These are phyloP conservation scores for Melanotus villosus DNA, from an alignment of 2,888 invertebrate genomes.

Conservation along the genomic window DNA sequence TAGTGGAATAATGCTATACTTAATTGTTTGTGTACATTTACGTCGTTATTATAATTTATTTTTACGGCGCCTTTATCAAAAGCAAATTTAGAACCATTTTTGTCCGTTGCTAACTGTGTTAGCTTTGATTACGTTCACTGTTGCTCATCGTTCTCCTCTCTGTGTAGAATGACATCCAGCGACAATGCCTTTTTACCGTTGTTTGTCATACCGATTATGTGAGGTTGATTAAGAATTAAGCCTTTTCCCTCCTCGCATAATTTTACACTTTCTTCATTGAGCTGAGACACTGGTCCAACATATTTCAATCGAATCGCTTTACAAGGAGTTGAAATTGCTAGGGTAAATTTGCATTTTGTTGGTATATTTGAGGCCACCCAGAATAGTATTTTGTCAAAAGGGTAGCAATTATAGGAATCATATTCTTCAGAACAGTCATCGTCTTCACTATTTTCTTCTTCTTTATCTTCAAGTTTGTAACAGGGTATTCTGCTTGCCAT, in stretches of 20 bases:
- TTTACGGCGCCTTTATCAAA: too few relatives aligned
- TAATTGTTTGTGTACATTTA: too few relatives aligned
- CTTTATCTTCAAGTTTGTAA: conserved; percentile 26
- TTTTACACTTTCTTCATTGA: conserved; percentile 57
- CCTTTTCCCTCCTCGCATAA: conserved; percentile 60
- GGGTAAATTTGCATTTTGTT: conserved; percentile 60
- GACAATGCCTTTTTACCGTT: conserved; percentile 58
- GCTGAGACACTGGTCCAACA: conserved; percentile 60
- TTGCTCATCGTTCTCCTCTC: conserved; percentile 24
- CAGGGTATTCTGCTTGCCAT: conserved; percentile 57
- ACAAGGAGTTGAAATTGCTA: conserved; percentile 61
- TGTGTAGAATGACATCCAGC: conserved; percentile 63
- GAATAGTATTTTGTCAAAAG: conserved; percentile 60
- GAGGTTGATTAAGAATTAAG: conserved; percentile 59
- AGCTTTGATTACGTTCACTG: too few relatives aligned
- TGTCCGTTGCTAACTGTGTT: too few relatives aligned
- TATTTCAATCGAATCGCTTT: conserved; percentile 62
- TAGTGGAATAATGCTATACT: too few relatives aligned
- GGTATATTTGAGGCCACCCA: conserved; percentile 62
- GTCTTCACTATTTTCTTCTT: conserved; percentile 43
- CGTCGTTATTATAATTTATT: too few relatives aligned
- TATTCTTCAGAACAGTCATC: conserved; percentile 28
- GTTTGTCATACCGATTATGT: conserved; percentile 60
- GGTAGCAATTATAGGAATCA: conserved; percentile 25
- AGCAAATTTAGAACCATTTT: too few relatives aligned